Conservation (phyloP, 2,888 invertebrate genomes). For the Caenorhabditis sp. region DNA sequence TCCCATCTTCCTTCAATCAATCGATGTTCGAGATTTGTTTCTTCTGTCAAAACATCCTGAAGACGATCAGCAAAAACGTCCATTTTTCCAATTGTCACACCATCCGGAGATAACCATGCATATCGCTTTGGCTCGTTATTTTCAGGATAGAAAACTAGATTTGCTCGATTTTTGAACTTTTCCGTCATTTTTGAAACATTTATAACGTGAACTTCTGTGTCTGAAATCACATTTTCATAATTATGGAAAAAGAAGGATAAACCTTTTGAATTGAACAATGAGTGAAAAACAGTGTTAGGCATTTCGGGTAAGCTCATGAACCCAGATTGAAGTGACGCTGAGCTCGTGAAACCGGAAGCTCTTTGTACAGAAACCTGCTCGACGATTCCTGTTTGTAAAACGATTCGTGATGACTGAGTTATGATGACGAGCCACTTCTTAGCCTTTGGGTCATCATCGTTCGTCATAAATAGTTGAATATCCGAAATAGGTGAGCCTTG, state of each 20-base stretch:
- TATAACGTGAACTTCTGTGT: conserved; percentile 10
- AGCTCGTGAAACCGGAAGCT: conserved; percentile 31
- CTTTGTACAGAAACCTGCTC: not conserved
- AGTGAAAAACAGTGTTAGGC: conserved; percentile 41
- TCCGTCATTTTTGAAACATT: conserved; percentile 23
- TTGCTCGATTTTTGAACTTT: conserved; percentile 33
- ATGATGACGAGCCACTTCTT: conserved; percentile 56
- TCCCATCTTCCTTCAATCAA: conserved; percentile 62
- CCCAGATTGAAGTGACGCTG: conserved; percentile 43
- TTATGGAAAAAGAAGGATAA: not conserved
- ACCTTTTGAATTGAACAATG: conserved; percentile 46
- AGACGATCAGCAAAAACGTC: conserved; percentile 40
- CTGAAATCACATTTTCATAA: not conserved
- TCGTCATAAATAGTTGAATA: conserved; percentile 41
- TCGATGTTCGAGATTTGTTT: conserved; percentile 53
- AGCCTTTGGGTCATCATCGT: conserved; percentile 20
- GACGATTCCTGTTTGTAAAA: conserved; percentile 13
- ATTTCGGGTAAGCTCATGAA: conserved; percentile 34
- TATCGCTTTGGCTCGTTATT: conserved; percentile 25
- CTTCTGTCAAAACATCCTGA: conserved; percentile 43
- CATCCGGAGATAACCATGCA: conserved; percentile 43
- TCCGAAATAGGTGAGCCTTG: conserved; percentile 34
- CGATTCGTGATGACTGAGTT: conserved; percentile 50
- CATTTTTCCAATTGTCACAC: conserved; percentile 32
- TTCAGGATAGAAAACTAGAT: conserved; percentile 26